These are phyloP conservation scores for Zosterops pallidus DNA, from an alignment of 2,113 vertebrate species.

Conservation along the genomic window DNA sequence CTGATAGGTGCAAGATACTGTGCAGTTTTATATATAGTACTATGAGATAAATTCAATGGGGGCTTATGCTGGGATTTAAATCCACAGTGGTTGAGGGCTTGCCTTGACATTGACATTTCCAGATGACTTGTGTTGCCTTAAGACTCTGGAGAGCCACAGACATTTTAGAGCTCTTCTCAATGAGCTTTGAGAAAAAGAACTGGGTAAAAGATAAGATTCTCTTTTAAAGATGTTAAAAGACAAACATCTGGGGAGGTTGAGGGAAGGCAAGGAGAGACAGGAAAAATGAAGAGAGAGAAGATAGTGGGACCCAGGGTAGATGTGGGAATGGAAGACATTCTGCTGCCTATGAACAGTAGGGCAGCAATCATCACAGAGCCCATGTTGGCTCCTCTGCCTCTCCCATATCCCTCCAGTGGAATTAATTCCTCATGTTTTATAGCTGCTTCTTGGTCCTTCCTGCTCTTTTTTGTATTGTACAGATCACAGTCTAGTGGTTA, in stretches of 20 bases:
- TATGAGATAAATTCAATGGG: neutral
- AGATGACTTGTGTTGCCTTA: neutral
- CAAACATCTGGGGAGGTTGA: neutral
- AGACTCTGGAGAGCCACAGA: neutral
- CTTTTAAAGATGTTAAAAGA: neutral
- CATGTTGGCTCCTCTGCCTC: neutral
- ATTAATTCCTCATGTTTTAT: conserved; percentile 1
- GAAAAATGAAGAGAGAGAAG: neutral
- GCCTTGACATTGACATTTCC: neutral
- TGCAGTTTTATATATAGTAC: neutral
- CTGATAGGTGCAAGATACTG: neutral
- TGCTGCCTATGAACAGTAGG: neutral
- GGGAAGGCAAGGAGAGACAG: neutral
- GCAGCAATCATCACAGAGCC: neutral
- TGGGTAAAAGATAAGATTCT: neutral
- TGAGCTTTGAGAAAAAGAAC: neutral
- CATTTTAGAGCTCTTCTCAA: neutral
- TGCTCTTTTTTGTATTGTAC: neutral
- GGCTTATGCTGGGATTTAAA: neutral
- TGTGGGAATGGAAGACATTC: neutral
- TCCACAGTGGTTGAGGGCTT: neutral
- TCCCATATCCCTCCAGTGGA: neutral
- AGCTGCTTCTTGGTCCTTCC: neutral
- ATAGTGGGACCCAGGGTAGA: neutral
- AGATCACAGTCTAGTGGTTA: conserved; percentile 7